phyloP scores from a whole-genome alignment of 2,888 invertebrate genomes.

The Macrophya annulata region DNA sequence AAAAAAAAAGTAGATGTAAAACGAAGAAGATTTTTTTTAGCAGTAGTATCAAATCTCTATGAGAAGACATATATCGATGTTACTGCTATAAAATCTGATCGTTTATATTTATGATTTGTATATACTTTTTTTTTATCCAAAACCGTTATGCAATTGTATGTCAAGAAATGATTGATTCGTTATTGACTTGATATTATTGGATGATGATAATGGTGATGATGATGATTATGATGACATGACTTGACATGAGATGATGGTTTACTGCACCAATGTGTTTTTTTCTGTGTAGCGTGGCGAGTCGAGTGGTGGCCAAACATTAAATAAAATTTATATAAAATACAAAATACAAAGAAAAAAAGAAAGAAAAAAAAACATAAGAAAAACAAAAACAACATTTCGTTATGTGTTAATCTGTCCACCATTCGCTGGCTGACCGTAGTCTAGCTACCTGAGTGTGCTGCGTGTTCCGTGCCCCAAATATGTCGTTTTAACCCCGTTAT shows the following conservation, averaged over 20 bases:
- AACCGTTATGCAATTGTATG: constrained; percentile 3
- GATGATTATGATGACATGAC: constrained; percentile 65
- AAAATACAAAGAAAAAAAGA: constrained; percentile 51
- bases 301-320: constrained; percentile 68
- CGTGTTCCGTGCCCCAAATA: constrained; percentile 71
- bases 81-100: neutral
- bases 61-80: neutral
- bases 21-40: neutral
- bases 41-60: neutral
- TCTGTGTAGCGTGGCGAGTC: constrained; percentile 71
- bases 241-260: constrained; percentile 68
- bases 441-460: constrained; percentile 77
- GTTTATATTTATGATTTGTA: neutral
- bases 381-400: neutral
- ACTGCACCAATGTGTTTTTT: constrained; percentile 74
- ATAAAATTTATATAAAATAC: constrained; percentile 56
- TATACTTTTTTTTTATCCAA: neutral
- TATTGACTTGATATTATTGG: constrained; percentile 64
- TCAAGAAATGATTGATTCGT: constrained; percentile 43
- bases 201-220: constrained; percentile 58
- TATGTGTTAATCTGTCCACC: constrained; percentile 47
- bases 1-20: neutral
- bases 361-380: constrained; percentile 50
- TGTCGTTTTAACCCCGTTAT: constrained; percentile 40
- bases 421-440: constrained; percentile 67